Evolutionary conservation across 2,113 vertebrate genomes (phyloP), one percentile per base, ranked within the genome.

Genomic region (Chloebia gouldiae): DNA sequence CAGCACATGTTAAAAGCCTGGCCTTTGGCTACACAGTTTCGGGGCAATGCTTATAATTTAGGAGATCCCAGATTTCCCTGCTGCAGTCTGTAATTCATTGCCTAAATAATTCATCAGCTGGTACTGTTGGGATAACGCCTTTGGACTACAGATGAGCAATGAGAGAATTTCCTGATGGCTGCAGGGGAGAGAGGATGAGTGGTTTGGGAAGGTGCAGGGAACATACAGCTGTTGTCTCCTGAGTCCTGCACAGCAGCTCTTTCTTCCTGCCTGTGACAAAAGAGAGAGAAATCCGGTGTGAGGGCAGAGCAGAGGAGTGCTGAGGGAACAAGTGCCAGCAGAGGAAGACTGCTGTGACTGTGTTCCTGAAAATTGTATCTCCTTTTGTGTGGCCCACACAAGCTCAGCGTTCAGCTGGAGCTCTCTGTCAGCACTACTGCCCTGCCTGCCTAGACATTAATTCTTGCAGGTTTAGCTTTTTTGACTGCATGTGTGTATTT

Each of bases 41-140:
- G 44, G 53, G 51, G 40, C 64, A 75, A 44, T 45, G 24, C 19
- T 79, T 40, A 7, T 57, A 28, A 47, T 72, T 81, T 33, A 89
- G 66, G 78, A 91, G 81, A 54, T 81, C 70, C 73, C 82, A 77
- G 73, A 84, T 72, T 83, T 19, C 77, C 87, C 87, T 69, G 76
- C 89, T 92, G 86, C 86, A 51, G 49, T 50, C 88, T 84, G 72
- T 82, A 92, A 78, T 80, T 81, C 86, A 73, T 16, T 73, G 64
- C 27, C 70, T 94, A 84, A 96, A 95, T 96, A 91, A 96, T 94
- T 91, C 61, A 93, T 94, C 85, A 68, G 65, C 63, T 39, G 68
- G 28, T 15, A 11, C 71, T 53, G n/a, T 15, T 31, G 68, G 64
- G 83, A 28, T 69, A 47, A 80, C 45, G 89, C 80, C 86, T 68